Evolutionary conservation across 1,140 invertebrate species (phyloP), one percentile per base, ranked within the genome.

Genomic region (Papilio machaon): DNA sequence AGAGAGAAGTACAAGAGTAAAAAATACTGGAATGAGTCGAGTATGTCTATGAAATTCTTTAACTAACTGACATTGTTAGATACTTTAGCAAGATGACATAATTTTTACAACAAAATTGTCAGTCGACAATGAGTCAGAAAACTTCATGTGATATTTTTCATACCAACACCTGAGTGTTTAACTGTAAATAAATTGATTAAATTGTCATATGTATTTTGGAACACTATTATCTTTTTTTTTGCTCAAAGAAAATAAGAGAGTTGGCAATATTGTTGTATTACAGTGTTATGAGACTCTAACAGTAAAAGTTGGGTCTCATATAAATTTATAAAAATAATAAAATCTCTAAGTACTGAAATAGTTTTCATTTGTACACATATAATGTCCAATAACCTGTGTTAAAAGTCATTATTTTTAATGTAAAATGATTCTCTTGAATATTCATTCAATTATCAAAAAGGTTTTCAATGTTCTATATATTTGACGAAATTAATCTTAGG

Each of bases 1-100:
- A 92, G 88, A 76, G 83, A 86, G 67, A 92, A 88, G 82, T 92
- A 86, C 82, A 85, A 88, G 73, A 92, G 88, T 75, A 91, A 87
- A 86, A 30, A 82, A 35, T 94, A 88, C 87, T 90, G 83, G 83
- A 80, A 89, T 83, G 89, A 93, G 38, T 88, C 90, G 83, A 90
- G 89, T 92, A 86, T 70, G 85, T 85, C 46, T 80, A 17, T 49
- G 43, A 76, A 76, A 54, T 76, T 52, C 19, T 15, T 30, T 76
- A 30, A 76, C 46, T 77, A 77, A 47, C 78, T 46, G 17, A 10
- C 6, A 70, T 30, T 70, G 30, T 35, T 67, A 35, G 11, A 15
- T 15, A 64, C 8, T 19, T 17, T 0, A 4, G 6, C 58, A 9
- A 60, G 2, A 67, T 35, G 13, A 35, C 11, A 38, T 38, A 35